Evolutionary conservation across 2,797 vertebrate species (phyloP).

Genomic region (Crocodylus rhombifer): DNA sequence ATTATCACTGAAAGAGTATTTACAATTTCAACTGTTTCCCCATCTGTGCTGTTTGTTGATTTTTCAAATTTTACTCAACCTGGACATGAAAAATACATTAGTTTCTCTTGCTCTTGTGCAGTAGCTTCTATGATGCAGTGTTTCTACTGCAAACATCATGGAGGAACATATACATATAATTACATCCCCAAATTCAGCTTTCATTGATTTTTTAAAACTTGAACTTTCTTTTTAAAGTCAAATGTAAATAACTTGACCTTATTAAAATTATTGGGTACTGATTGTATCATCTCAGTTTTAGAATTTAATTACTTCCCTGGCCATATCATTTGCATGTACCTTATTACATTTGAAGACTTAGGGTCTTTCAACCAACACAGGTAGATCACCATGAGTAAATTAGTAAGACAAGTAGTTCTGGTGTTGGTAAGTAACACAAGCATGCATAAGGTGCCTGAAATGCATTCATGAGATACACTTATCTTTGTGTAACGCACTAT

Average conservation of each 20-base stretch:
- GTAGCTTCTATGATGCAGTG: neutral
- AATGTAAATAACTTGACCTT: neutral
- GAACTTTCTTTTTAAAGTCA: neutral
- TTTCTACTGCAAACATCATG: constrained; percentile 1
- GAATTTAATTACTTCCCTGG: neutral
- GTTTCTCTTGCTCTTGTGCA: rapidly evolving
- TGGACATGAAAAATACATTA: constrained; percentile 45
- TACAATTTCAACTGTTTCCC: constrained; percentile 65
- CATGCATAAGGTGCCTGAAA: neutral
- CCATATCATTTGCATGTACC: neutral
- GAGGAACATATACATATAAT: neutral
- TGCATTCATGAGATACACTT: neutral
- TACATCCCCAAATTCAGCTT: neutral
- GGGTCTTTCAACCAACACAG: neutral
- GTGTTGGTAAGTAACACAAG: neutral
- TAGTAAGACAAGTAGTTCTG: too few species aligned
- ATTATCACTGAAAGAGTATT: constrained; percentile 54
- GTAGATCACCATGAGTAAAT: neutral
- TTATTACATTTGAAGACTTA: neutral
- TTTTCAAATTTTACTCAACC: constrained; percentile 64
- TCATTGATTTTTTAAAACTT: neutral
- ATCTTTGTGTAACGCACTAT: neutral
- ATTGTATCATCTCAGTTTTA: neutral
- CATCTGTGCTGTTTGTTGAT: constrained; percentile 73
- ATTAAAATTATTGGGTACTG: neutral